A percentile compares a stretch with the other conserved stretches of the same genome.
Conservation (phyloP, 2,888 invertebrate species). For the Myopa testacea region DNA sequence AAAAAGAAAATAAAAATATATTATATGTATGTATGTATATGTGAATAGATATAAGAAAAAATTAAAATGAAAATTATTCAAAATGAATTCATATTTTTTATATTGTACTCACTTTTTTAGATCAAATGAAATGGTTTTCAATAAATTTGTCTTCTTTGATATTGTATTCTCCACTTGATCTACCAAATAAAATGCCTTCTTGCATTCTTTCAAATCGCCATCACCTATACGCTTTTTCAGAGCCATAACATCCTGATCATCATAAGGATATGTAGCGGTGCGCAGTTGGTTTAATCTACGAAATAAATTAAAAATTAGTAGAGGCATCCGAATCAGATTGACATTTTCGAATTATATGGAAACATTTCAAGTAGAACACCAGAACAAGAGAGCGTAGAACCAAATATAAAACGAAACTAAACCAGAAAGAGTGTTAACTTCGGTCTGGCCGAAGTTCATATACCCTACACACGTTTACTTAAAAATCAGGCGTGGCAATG, state of each 20-base stretch:
- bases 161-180: conserved; percentile 59
- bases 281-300: conserved; percentile 51
- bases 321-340: neutral
- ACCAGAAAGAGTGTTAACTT: too few relatives aligned
- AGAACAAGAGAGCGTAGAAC: neutral
- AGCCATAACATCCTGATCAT: conserved; percentile 71
- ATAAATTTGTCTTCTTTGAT: conserved; percentile 45
- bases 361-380: too few relatives aligned
- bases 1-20: neutral
- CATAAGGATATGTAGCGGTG: conserved; percentile 60
- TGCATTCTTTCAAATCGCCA: conserved; percentile 64
- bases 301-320: neutral
- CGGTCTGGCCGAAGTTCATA: too few relatives aligned
- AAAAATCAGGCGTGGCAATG: too few relatives aligned
- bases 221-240: conserved; percentile 71
- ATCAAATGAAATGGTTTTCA: conserved; percentile 59
- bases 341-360: too few relatives aligned
- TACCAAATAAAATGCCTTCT: conserved; percentile 68
- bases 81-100: too few relatives aligned
- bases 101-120: conserved; percentile 42
- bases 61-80: conserved; percentile 16
- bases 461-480: too few relatives aligned
- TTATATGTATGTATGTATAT: too few relatives aligned
- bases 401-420: neutral
- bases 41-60: neutral